Percentiles rank a stretch among this genome's conserved stretches.
Conservation (phyloP, 2,888 invertebrate species). For the Dastarcus helophoroides region DNA sequence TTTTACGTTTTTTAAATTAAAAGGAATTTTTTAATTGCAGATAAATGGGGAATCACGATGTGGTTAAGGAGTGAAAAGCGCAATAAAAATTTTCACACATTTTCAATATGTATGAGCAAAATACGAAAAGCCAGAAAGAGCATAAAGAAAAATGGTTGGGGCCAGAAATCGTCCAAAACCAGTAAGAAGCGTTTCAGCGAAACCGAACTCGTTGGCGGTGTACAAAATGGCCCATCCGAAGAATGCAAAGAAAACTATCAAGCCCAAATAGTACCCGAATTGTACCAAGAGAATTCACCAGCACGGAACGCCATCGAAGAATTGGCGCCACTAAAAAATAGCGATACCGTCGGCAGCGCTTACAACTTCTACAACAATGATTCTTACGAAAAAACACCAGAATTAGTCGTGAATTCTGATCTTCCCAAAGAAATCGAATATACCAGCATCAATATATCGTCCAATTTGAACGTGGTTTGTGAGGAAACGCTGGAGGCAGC, state of each 20-base stretch:
- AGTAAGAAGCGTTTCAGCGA: conserved; percentile 10
- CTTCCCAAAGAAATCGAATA: conserved; percentile 31
- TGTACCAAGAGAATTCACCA: conserved; percentile 16
- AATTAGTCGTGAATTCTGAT: conserved; percentile 17
- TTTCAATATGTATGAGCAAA: conserved; percentile 21
- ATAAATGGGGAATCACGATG: conserved; percentile 37
- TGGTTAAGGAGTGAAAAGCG: conserved; percentile 58
- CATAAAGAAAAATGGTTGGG: conserved; percentile 23
- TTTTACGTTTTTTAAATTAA: too few relatives aligned
- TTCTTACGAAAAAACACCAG: conserved; percentile 19
- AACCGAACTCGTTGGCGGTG: neutral
- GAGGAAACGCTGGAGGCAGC: conserved; percentile 18
- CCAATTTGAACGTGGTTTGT: conserved; percentile 23
- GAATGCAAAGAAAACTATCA: conserved; percentile 33
- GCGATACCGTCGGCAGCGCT: conserved; percentile 16
- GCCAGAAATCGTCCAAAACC: conserved; percentile 20
- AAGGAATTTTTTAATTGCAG: conserved; percentile 8
- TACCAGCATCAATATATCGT: conserved; percentile 29
- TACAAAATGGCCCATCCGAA: conserved; percentile 16
- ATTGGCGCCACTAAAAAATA: conserved; percentile 8
- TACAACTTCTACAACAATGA: conserved; percentile 18
- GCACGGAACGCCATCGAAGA: conserved; percentile 1
- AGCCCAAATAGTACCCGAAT: conserved; percentile 33
- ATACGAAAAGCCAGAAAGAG: conserved; percentile 22
- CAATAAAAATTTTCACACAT: conserved; percentile 42